Evolutionary conservation across 2,888 invertebrate species (phyloP).

Genomic region (Doris montereyensis): DNA sequence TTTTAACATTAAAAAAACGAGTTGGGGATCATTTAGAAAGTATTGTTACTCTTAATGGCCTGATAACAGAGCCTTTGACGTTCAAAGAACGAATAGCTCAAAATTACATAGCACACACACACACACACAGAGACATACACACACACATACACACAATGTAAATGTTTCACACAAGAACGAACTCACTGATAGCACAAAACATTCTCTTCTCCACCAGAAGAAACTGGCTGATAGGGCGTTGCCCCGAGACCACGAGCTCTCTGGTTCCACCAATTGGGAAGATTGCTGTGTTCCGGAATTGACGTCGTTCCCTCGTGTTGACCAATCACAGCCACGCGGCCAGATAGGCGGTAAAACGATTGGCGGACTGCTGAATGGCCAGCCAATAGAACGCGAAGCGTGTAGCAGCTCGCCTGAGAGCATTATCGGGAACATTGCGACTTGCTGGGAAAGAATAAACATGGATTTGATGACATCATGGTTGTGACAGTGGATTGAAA

Average conservation of each 20-base stretch:
- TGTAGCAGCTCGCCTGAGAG: conserved; percentile 62
- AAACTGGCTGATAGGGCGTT: conserved; percentile 51
- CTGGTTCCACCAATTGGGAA: conserved; percentile 46
- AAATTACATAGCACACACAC: too few species aligned
- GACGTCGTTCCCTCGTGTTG: conserved; percentile 47
- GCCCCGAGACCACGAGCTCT: conserved; percentile 57
- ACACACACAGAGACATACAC: too few species aligned
- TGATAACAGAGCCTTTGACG: too few species aligned
- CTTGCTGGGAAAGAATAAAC: conserved; percentile 46
- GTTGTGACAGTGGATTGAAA: not conserved
- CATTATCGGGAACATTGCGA: conserved; percentile 51
- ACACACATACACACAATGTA: too few species aligned
- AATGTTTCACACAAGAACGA: too few species aligned
- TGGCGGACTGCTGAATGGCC: conserved; percentile 53
- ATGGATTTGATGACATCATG: too few species aligned
- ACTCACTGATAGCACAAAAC: conserved; percentile 51
- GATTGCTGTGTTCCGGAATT: conserved; percentile 57
- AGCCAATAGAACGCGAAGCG: conserved; percentile 60
- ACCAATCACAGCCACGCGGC: conserved; percentile 58
- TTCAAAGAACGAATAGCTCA: too few species aligned
- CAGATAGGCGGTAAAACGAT: conserved; percentile 54
- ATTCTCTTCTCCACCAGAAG: conserved; percentile 58
- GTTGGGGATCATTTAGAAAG: too few species aligned
- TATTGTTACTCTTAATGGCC: too few species aligned
- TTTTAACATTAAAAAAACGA: too few species aligned